Percentiles rank a stretch among this genome's conserved stretches.
These are phyloP conservation scores for Epinephelus coioides DNA, from an alignment of 2,797 vertebrate species.

Conservation along the genomic window DNA sequence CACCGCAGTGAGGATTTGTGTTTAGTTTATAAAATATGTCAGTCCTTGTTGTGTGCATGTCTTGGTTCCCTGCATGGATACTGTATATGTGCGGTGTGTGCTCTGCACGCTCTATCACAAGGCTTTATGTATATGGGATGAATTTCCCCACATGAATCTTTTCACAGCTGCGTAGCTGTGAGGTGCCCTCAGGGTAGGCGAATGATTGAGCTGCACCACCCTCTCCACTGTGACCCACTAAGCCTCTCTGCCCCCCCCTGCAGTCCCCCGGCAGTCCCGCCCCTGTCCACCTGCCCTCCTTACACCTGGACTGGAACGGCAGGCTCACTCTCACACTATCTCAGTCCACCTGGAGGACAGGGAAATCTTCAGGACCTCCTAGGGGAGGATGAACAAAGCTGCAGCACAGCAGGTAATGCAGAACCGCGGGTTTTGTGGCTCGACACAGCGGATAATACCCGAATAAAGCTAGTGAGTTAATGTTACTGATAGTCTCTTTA, in stretches of 20 bases:
- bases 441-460: conserved; percentile 35
- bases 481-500: conserved; percentile 31
- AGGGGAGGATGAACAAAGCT: conserved; percentile 46
- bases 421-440: conserved; percentile 34
- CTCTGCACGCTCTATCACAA: conserved; percentile 37
- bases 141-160: conserved; percentile 60
- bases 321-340: conserved; percentile 11
- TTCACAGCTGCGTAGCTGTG: conserved; percentile 67
- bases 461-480: conserved; percentile 30
- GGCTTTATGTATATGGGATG: conserved; percentile 22
- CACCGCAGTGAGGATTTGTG: conserved; percentile 15
- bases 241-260: conserved; percentile 57
- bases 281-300: conserved; percentile 65
- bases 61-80: background rate
- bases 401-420: conserved; percentile 40
- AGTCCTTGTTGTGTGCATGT: conserved; percentile 30
- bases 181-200: conserved; percentile 65
- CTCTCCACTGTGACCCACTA: conserved; percentile 70
- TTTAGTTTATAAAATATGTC: conserved; percentile 40
- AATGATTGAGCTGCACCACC: conserved; percentile 77
- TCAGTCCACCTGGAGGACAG: conserved; percentile 38
- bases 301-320: conserved; percentile 65
- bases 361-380: conserved; percentile 39
- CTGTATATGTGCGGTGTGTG: conserved; percentile 16
- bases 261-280: conserved; percentile 53